Evolutionary conservation across 2,113 vertebrate species (phyloP), one percentile per base, ranked within the genome.

Genomic region (Eubucco bourcierii): DNA sequence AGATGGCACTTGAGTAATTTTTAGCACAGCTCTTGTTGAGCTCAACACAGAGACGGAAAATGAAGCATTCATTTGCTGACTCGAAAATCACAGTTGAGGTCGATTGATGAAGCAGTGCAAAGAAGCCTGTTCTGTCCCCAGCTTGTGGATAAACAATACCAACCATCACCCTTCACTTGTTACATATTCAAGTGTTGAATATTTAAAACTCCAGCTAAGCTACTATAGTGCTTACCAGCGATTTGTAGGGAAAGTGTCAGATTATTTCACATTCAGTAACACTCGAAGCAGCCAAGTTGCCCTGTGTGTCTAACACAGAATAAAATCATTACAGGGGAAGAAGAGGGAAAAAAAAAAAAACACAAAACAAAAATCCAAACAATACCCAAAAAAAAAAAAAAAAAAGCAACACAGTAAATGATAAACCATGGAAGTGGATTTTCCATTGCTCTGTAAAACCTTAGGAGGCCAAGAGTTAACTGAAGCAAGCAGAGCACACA

Each of bases 11-110:
- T 59, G 65, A 89, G 89, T 96, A 96, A 63, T 97, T 97, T 97
- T 93, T 93, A 97, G 94, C 71, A 27, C 93, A 95, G 94, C 89
- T 94, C 95, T 96, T 84, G 60, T 93, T 90, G 93, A 96, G 93
- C 85, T 96, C 94, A 85, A 95, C 91, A 95, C 92, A 96, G 86
- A 94, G 28, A 92, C 83, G 94, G 93, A 97, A 95, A 97, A 97
- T 71, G 96, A 97, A 97, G 97, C 58, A 56, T 95, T 97, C 97
- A 97, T 98, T 98, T 98, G 97, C 98, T 97, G 97, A 98, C 96
- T 97, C 94, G 96, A 97, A 97, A 97, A 97, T 97, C 97, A 93
- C 97, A 97, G 96, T 97, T 97, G 97, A 97, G 98, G 98, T 98
- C 97, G 92, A 97, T 95, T 95, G 97, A 95, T 97, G 98, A 98